phyloP scores from a whole-genome alignment of 2,888 invertebrate genomes.

The Drosophila birchii region DNA sequence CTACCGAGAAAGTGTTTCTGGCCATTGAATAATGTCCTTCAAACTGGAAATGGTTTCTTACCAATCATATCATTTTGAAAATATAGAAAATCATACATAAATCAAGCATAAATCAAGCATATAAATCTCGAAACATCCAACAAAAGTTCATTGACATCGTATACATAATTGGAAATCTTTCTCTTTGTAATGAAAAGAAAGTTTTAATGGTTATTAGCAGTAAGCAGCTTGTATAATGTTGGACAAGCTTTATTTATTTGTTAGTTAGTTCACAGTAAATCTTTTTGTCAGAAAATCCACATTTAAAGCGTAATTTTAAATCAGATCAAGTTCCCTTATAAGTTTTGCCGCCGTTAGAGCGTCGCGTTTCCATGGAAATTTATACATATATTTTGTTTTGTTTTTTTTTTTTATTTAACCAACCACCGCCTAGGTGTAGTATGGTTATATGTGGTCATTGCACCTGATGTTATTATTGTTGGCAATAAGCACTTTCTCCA shows the following conservation, averaged over 20 bases:
- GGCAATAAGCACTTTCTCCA: constrained; percentile 48
- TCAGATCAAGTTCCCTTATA: constrained; percentile 33
- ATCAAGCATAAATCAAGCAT: too few species aligned
- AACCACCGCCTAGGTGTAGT: constrained; percentile 25
- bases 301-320: constrained; percentile 13
- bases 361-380: constrained; percentile 33
- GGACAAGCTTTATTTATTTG: constrained; percentile 13
- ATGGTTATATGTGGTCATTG: constrained; percentile 43
- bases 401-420: constrained; percentile 11
- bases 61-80: not conserved
- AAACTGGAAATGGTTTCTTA: not conserved
- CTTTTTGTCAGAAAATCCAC: constrained; percentile 25
- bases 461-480: constrained; percentile 46
- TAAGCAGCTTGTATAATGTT: constrained; percentile 33
- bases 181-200: constrained; percentile 26
- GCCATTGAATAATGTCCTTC: constrained; percentile 13
- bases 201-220: constrained; percentile 19
- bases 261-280: constrained; percentile 9
- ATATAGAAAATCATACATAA: too few species aligned
- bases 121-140: not conserved
- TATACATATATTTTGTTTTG: constrained; percentile 2
- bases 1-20: constrained; percentile 24
- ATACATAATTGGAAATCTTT: constrained; percentile 4
- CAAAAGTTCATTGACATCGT: constrained; percentile 5
- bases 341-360: constrained; percentile 18